These are phyloP conservation scores for Megaptera novaeangliae DNA, from an alignment of 2,113 vertebrate genomes.

Conservation along the genomic window DNA sequence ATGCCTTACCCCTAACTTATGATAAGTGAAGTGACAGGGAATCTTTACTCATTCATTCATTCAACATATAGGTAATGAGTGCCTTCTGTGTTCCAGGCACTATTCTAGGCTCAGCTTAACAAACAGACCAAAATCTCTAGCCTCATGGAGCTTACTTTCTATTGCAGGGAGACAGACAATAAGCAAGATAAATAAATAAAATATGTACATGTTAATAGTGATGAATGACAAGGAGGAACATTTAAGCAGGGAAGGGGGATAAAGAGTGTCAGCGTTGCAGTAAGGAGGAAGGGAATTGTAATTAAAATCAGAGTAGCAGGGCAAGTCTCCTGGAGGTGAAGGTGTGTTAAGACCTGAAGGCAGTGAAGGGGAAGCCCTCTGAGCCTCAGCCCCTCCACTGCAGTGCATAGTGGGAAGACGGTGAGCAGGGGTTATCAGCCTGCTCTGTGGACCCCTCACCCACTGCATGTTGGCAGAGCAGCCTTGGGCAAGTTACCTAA, in stretches of 20 bases:
- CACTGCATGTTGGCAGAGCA: not conserved
- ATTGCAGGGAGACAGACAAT: no score
- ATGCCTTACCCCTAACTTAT: not conserved
- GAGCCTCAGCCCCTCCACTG: not conserved
- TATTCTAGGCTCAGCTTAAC: not conserved
- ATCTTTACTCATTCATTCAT: not conserved
- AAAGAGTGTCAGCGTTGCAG: no score
- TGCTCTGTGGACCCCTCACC: no score
- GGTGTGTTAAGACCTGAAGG: not conserved
- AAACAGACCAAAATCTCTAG: not conserved
- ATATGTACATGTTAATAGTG: no score
- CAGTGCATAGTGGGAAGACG: no score
- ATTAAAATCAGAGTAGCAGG: not conserved
- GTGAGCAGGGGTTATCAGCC: accelerated
- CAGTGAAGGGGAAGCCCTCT: not conserved
- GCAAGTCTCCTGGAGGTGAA: not conserved
- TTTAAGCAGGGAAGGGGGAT: no score
- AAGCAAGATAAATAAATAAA: no score
- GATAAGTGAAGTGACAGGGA: not conserved
- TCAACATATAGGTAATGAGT: not conserved
- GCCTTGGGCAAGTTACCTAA: not conserved
- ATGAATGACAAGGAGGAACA: no score
- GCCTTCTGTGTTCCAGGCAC: not conserved
- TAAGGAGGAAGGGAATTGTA: not conserved
- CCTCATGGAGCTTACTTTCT: not conserved